Percentiles rank a stretch among this genome's conserved stretches.
Conservation (phyloP, 2,113 vertebrate genomes). For the Chamaetylas fuelleborni region DNA sequence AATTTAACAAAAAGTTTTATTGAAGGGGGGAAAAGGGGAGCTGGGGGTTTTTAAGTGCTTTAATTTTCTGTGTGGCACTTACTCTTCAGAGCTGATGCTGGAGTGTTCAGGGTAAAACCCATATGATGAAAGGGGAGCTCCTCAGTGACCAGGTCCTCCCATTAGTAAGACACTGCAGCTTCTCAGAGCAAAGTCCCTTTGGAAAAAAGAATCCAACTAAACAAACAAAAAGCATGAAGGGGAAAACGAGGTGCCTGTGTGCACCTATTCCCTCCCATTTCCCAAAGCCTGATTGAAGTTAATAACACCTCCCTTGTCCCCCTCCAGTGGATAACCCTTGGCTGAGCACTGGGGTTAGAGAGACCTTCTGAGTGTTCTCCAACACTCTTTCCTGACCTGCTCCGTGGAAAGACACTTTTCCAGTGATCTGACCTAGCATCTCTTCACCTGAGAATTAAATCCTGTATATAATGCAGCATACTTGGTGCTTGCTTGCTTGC, state of each 20-base stretch:
- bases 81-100: neutral
- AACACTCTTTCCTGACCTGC: neutral
- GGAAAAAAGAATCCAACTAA: neutral
- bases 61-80: neutral
- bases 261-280: neutral
- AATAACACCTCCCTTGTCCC: neutral
- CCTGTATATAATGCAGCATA: neutral
- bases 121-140: neutral
- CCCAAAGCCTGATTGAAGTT: neutral
- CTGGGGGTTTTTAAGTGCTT: neutral
- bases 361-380: neutral
- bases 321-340: neutral
- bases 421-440: neutral
- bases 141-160: accelerated
- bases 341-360: neutral
- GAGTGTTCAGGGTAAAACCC: neutral
- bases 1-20: neutral
- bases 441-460: neutral
- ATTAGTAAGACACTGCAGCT: neutral
- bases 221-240: neutral
- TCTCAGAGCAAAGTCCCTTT: neutral
- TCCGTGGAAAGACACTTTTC: neutral
- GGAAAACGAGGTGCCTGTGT: neutral
- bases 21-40: accelerated
- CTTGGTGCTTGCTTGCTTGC: neutral